phyloP scores from a whole-genome alignment of 2,797 vertebrate genomes.

The Gymnodraco acuticeps region DNA sequence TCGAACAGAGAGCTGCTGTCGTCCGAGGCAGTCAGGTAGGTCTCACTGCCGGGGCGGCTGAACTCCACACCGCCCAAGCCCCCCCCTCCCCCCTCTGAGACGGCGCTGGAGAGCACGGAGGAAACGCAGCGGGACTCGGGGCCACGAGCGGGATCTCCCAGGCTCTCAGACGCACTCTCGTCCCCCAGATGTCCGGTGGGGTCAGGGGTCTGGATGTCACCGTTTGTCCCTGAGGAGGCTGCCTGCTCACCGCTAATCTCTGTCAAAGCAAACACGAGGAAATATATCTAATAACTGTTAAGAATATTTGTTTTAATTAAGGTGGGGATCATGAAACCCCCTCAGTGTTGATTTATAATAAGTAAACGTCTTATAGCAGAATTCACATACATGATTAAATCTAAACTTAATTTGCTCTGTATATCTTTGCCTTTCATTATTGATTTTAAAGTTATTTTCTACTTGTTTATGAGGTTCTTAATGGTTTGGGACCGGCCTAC shows the following conservation, averaged over 20 bases:
- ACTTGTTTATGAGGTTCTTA: too few relatives aligned
- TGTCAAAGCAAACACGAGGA: constrained; percentile 67
- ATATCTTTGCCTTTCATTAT: too few relatives aligned
- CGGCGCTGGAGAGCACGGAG: constrained; percentile 85
- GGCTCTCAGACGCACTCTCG: constrained; percentile 62
- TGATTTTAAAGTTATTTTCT: too few relatives aligned
- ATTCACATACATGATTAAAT: too few relatives aligned
- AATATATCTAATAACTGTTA: neutral
- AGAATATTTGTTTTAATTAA: neutral
- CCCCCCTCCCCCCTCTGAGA: constrained; percentile 84
- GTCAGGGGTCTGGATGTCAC: constrained; percentile 69
- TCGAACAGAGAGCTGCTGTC: constrained; percentile 95
- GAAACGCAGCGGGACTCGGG: constrained; percentile 78
- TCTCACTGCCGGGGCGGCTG: constrained; percentile 88
- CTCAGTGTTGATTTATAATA: neutral
- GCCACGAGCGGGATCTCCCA: constrained; percentile 53
- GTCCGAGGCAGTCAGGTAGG: constrained; percentile 92
- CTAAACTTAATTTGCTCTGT: too few relatives aligned
- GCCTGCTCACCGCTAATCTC: constrained; percentile 83
- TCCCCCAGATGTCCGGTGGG: constrained; percentile 83
- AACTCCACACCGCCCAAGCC: constrained; percentile 70
- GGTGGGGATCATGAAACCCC: neutral
- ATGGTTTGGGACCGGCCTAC: too few relatives aligned
- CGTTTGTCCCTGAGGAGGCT: constrained; percentile 64
- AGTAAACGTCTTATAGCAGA: neutral